These are phyloP conservation scores for Sminthopsis crassicaudata DNA, from an alignment of 2,113 vertebrate genomes.

Conservation along the genomic window DNA sequence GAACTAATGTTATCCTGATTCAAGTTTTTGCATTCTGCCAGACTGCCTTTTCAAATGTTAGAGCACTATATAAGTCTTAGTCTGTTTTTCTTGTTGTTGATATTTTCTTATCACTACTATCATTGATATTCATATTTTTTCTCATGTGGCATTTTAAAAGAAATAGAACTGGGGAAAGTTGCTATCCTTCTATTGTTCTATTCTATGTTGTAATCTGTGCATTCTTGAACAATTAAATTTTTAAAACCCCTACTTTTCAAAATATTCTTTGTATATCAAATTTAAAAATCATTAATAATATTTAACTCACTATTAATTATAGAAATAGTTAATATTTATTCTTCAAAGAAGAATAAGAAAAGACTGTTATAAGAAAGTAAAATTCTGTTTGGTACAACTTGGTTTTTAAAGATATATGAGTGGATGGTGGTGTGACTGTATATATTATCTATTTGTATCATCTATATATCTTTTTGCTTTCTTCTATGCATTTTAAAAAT, in stretches of 20 bases:
- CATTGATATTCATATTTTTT: background rate
- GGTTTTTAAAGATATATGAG: background rate
- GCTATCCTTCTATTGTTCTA: background rate
- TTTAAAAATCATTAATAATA: background rate
- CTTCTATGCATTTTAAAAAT: background rate
- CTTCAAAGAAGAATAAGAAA: background rate
- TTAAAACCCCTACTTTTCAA: background rate
- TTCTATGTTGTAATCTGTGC: too few species aligned
- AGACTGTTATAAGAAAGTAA: background rate
- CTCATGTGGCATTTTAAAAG: background rate
- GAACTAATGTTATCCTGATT: background rate
- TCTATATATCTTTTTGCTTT: background rate
- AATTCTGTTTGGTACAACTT: background rate
- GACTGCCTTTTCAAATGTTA: background rate
- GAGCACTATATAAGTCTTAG: background rate
- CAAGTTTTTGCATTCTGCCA: background rate
- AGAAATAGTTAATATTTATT: too few species aligned
- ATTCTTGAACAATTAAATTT: background rate
- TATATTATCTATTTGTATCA: background rate
- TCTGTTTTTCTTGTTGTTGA: background rate
- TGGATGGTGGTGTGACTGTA: background rate
- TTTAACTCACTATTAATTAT: background rate
- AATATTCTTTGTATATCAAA: background rate
- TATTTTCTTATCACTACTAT: background rate
- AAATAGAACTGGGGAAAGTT: background rate